Conservation (phyloP, 2,113 vertebrate genomes). For the Anthoscopus minutus region DNA sequence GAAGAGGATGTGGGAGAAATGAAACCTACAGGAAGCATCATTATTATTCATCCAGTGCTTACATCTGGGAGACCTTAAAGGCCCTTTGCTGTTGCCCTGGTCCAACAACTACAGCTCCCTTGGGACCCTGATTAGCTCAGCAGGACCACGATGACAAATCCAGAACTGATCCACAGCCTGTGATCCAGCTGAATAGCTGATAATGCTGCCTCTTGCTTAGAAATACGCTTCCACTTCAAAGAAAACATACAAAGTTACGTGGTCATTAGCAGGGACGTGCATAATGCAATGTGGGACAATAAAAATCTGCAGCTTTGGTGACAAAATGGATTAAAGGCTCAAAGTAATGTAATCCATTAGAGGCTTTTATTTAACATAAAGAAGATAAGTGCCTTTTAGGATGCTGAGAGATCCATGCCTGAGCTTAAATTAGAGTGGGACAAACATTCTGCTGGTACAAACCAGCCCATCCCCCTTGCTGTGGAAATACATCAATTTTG, state of each 20-base stretch:
- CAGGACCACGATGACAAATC: background rate
- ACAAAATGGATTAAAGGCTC: conserved; percentile 16
- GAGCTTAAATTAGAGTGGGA: background rate
- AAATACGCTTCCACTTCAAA: conserved; percentile 1
- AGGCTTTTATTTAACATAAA: background rate
- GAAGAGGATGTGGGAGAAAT: background rate
- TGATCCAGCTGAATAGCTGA: background rate
- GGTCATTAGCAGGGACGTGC: background rate
- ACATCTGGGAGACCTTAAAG: background rate
- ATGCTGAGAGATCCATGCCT: background rate
- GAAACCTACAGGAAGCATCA: background rate
- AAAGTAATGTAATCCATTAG: background rate
- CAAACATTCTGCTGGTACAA: background rate
- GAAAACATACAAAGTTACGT: background rate
- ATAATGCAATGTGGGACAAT: background rate
- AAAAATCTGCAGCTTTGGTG: background rate
- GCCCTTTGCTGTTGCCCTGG: background rate
- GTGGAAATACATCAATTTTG: background rate
- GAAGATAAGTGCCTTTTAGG: conserved; percentile 10
- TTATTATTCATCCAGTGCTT: background rate
- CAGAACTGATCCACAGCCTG: background rate
- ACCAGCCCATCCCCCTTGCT: background rate
- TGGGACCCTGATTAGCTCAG: background rate
- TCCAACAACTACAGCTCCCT: background rate
- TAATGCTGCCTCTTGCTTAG: background rate